Evolutionary conservation across 2,797 vertebrate genomes (phyloP), one percentile per base, ranked within the genome.

Genomic region (Gadopsis marmoratus): DNA sequence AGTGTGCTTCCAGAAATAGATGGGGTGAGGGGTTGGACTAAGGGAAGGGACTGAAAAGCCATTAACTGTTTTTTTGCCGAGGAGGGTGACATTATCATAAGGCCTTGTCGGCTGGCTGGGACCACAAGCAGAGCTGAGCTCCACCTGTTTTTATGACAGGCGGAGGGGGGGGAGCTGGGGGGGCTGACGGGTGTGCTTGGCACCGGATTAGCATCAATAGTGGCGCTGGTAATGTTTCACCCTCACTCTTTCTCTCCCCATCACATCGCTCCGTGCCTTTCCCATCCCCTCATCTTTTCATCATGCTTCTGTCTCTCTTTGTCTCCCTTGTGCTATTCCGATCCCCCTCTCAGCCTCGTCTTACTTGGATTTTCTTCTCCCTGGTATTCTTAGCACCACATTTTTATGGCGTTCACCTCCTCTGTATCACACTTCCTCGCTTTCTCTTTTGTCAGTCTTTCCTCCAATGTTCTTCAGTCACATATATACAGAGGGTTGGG

Each of bases 1-100:
- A 87, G 83, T 47, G 12, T 82, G 80, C 66, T 84, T 89, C 92
- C 90, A 91, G 88, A 94, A 92, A 94, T 93, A 95, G 92, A 85
- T 41, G 56, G 61, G 78, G 79, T 41, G 75, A 76, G 67, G 78
- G 76, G 76, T 59, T 77, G 83, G 81, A 82, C 80, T 80, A 60
- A 78, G 59, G 78, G 78, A 10, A 64, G 58, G 83, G 78, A 86
- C 83, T 86, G 89, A 79, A 86, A 89, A 90, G 87, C 87, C 83
- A 93, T 93, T 91, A 91, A 85, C 70, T 37, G 62, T 71, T 69
- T 76, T 71, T 83, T 54, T 64, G 74, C 79, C 71, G 78, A 82
- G 84, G 81, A 84, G 82, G 70, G 66, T 89, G 85, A 86, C 87
- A 87, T 93, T 87, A 89, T 85, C 89, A 90, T 82, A 91, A 87